Evolutionary conservation across 92 coral and sea anemone genomes (phyloP).

Genomic region (Anthopleura xanthogrammica): DNA sequence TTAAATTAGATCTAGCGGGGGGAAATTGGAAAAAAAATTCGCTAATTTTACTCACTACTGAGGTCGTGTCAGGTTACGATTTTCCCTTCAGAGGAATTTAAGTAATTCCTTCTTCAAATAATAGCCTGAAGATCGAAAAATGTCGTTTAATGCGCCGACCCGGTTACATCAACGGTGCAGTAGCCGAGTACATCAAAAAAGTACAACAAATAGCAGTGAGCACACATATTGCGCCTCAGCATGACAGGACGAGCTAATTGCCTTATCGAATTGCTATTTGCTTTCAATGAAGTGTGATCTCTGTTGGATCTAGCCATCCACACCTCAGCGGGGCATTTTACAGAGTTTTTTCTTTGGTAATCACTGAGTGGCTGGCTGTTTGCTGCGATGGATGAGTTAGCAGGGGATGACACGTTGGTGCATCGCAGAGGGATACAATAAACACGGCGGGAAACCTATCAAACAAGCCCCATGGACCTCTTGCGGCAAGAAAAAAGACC

Average conservation of each 20-base stretch:
- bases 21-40: neutral
- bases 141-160: neutral
- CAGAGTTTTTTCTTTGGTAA: neutral
- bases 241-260: conserved; percentile 54
- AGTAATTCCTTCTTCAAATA: neutral
- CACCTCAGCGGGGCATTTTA: conserved; percentile 28
- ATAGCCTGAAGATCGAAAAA: neutral
- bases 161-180: neutral
- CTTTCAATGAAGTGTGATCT: conserved; percentile 28
- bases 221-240: conserved; percentile 44
- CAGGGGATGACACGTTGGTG: conserved; percentile 10
- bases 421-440: conserved; percentile 18
- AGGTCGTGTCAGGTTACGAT: neutral
- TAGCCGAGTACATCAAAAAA: neutral
- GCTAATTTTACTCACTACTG: neutral
- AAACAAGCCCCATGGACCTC: conserved; percentile 1
- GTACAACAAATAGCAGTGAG: neutral
- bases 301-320: conserved; percentile 22
- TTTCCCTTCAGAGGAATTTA: neutral
- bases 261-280: conserved; percentile 69
- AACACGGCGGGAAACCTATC: conserved; percentile 17
- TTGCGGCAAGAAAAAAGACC: conserved; percentile 33
- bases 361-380: conserved; percentile 20
- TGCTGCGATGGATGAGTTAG: neutral
- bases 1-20: neutral